Conservation (phyloP, 1,140 invertebrate genomes). For the Linepithema humile region DNA sequence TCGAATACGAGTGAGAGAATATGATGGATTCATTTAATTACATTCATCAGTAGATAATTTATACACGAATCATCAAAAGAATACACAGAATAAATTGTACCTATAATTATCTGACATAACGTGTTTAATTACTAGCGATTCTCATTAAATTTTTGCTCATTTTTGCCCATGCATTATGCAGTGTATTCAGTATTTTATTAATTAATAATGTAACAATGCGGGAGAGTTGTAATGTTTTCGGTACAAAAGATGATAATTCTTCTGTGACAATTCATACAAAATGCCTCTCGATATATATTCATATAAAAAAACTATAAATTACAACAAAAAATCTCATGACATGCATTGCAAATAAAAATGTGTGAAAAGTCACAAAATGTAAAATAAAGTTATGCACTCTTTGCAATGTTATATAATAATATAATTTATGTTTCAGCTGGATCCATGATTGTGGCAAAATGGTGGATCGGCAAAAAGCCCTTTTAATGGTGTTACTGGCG, state of each 20-base stretch:
- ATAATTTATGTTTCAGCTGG: constrained; percentile 67
- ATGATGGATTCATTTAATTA: constrained; percentile 37
- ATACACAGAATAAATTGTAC: constrained; percentile 9
- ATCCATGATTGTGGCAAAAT: constrained; percentile 75
- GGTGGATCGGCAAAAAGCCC: constrained; percentile 74
- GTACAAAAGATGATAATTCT: neutral
- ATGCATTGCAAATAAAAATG: neutral
- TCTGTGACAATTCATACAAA: neutral
- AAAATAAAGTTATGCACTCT: neutral
- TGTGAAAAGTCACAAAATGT: neutral
- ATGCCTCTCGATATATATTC: neutral
- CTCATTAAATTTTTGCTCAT: constrained; percentile 49
- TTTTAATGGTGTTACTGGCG: constrained; percentile 75
- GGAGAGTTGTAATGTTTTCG: neutral
- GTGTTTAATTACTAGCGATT: constrained; percentile 28
- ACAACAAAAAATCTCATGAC: neutral
- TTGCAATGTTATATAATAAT: constrained; percentile 1
- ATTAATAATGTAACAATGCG: constrained; percentile 29
- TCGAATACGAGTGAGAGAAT: neutral
- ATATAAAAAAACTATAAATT: neutral
- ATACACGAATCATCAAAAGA: constrained; percentile 20
- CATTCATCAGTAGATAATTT: constrained; percentile 45
- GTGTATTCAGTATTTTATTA: constrained; percentile 41
- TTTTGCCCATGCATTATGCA: constrained; percentile 16
- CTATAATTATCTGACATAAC: constrained; percentile 37